phyloP scores from a whole-genome alignment of 2,797 vertebrate species.

The Martes flavigula region DNA sequence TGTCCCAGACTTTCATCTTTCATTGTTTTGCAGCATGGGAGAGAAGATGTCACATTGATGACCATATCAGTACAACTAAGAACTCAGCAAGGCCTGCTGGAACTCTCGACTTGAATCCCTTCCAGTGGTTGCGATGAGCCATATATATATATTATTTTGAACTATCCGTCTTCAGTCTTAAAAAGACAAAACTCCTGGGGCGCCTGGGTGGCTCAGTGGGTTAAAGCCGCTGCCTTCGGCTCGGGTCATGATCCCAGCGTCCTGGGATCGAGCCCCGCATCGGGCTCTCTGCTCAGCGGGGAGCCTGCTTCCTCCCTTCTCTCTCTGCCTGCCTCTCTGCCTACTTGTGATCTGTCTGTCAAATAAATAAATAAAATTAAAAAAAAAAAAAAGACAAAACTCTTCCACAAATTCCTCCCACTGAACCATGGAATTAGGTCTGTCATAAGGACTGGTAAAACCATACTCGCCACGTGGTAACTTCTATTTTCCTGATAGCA shows the following conservation, averaged over 20 bases:
- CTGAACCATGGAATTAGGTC: background rate
- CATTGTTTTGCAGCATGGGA: background rate
- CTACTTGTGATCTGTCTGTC: too few relatives aligned
- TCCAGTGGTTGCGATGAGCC: background rate
- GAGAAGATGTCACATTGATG: background rate
- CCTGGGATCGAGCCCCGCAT: too few relatives aligned
- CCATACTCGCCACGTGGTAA: background rate
- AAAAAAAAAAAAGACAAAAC: constrained; percentile 38
- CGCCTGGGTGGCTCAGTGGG: too few relatives aligned
- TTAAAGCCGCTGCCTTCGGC: too few relatives aligned
- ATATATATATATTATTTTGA: background rate
- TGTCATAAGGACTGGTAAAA: background rate
- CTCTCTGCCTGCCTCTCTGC: too few relatives aligned
- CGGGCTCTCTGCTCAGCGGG: too few relatives aligned
- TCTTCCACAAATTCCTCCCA: background rate
- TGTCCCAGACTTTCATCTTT: background rate
- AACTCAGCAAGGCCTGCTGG: background rate
- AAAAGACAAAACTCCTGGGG: constrained; percentile 11
- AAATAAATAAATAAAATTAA: too few relatives aligned
- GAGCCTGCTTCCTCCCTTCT: too few relatives aligned
- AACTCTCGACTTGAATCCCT: background rate
- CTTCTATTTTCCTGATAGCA: background rate
- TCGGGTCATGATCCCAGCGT: too few relatives aligned
- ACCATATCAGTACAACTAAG: background rate
- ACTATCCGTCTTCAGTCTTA: constrained; percentile 8